A percentile compares a stretch with the other conserved stretches of the same genome.
Evolutionary conservation across 2,113 vertebrate genomes (phyloP).

Genomic region (Myotis lucifugus): DNA sequence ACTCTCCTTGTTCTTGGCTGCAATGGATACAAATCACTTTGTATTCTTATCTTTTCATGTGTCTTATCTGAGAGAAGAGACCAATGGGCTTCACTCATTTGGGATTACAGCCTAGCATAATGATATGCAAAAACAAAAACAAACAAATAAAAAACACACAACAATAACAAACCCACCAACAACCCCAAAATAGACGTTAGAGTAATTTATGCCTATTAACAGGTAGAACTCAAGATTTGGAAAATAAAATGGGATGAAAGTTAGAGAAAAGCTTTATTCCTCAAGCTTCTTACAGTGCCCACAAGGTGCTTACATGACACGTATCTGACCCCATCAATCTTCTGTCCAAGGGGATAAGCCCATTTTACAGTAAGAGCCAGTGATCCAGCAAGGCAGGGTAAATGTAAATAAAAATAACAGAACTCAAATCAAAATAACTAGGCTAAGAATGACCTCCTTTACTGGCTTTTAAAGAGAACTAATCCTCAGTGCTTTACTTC

Average conservation of each 20-base stretch:
- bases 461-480: background rate
- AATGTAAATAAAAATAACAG: background rate
- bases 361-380: background rate
- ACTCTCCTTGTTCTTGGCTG: background rate
- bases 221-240: background rate
- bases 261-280: background rate
- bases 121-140: background rate
- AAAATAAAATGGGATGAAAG: background rate
- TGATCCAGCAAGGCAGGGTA: background rate
- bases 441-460: background rate
- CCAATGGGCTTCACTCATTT: background rate
- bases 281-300: background rate
- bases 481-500: background rate
- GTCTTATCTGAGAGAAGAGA: background rate
- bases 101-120: background rate
- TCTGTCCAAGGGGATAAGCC: background rate
- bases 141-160: background rate
- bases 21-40: background rate
- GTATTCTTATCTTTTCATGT: background rate
- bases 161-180: background rate
- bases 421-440: background rate
- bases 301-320: background rate
- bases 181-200: background rate
- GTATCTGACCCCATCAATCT: background rate
- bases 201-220: background rate